Percentiles rank a stretch among this genome's conserved stretches.
Conservation (phyloP, 2,113 vertebrate genomes). For the Cepphus grylle region DNA sequence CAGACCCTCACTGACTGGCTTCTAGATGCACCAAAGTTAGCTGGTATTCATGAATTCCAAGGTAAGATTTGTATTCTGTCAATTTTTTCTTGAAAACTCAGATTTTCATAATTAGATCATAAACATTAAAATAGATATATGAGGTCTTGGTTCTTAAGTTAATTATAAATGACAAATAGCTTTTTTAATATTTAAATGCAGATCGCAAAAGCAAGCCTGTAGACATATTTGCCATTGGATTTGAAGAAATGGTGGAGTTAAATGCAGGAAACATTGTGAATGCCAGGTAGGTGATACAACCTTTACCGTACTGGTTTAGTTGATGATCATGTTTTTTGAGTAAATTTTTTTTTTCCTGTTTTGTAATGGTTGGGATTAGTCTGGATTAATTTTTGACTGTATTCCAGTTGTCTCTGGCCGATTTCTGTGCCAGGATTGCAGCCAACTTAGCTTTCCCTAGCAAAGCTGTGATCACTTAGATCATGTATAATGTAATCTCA, state of each 20-base stretch:
- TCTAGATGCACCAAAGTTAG: conserved; percentile 89
- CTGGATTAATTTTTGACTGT: neutral
- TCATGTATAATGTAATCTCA: neutral
- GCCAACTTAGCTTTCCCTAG: neutral
- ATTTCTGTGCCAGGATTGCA: neutral
- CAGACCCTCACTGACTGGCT: conserved; percentile 98
- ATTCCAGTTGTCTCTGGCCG: neutral
- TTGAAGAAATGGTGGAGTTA: conserved; percentile 99
- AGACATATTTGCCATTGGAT: conserved; percentile 97
- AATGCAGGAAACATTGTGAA: conserved; percentile 99
- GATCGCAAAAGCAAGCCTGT: conserved; percentile 87
- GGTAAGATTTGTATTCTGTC: conserved; percentile 69
- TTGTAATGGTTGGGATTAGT: neutral
- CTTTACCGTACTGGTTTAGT: neutral
- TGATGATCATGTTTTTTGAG: neutral
- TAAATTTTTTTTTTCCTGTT: neutral
- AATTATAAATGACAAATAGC: neutral
- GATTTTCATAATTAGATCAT: neutral
- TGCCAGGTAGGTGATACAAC: conserved; percentile 81
- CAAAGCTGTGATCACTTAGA: neutral
- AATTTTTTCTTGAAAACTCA: neutral
- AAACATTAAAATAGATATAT: neutral
- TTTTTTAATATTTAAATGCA: conserved; percentile 60
- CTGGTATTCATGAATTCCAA: conserved; percentile 89
- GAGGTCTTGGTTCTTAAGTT: neutral